Conservation (phyloP, 2,113 vertebrate genomes). For the Capricornis sumatraensis region DNA sequence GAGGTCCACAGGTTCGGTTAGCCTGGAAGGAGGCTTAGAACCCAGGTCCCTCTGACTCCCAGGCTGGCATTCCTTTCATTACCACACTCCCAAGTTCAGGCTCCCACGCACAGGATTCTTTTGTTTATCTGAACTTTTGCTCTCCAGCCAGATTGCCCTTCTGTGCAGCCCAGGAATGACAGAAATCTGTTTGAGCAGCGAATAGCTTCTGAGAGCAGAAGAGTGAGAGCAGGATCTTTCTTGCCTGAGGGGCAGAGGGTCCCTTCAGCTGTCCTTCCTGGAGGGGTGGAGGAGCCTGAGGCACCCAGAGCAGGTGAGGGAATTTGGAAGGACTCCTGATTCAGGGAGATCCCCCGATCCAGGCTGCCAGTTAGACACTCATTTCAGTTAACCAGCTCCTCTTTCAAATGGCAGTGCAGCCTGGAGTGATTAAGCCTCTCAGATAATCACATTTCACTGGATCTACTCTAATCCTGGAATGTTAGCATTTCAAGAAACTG, state of each 20-base stretch:
- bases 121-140: neutral
- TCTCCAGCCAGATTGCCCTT: neutral
- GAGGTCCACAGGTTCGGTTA: rapidly evolving
- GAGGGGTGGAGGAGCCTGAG: neutral
- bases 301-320: neutral
- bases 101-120: neutral
- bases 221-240: neutral
- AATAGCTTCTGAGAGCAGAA: neutral
- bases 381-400: neutral
- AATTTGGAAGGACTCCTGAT: neutral
- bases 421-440: neutral
- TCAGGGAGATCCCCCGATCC: neutral
- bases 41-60: neutral
- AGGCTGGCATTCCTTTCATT: neutral
- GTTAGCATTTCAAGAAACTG: neutral
- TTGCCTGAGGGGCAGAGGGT: neutral
- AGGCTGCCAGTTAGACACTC: neutral
- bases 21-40: neutral
- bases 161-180: neutral
- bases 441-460: neutral
- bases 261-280: neutral
- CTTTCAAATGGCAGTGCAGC: neutral
- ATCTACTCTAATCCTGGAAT: neutral
- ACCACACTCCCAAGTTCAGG: neutral
- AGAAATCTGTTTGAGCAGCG: rapidly evolving